A percentile compares a stretch with the other conserved stretches of the same genome.
phyloP scores from a whole-genome alignment of 2,797 vertebrate species.

The Percopsis omiscomaycus region DNA sequence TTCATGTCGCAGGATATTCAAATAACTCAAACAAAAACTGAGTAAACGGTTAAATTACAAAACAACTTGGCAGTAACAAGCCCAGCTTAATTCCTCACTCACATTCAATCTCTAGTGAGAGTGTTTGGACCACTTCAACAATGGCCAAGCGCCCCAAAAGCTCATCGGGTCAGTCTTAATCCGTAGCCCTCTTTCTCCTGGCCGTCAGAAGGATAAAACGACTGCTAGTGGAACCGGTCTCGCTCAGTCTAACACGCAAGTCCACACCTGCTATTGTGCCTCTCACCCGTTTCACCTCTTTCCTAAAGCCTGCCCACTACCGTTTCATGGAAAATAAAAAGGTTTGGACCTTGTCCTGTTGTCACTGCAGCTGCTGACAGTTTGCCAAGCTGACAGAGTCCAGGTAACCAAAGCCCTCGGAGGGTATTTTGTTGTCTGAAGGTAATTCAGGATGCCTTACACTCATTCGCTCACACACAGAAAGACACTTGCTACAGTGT shows the following conservation, averaged over 20 bases:
- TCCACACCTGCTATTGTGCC: not conserved
- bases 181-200: not conserved
- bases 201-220: constrained; percentile 3
- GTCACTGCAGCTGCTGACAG: constrained; percentile 3
- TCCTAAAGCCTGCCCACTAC: constrained; percentile 12
- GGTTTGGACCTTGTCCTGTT: constrained; percentile 49
- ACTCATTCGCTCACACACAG: not conserved
- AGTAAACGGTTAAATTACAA: no score
- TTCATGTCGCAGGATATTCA: no score
- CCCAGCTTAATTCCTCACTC: no score
- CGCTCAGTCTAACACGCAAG: not conserved
- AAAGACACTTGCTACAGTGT: not conserved
- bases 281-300: constrained; percentile 42
- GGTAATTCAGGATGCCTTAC: constrained; percentile 19
- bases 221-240: not conserved
- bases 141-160: no score
- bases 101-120: no score
- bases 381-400: not conserved
- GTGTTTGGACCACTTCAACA: no score
- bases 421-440: constrained; percentile 17
- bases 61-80: no score
- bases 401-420: constrained; percentile 38
- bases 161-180: not conserved
- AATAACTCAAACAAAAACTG: no score
- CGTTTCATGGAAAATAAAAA: constrained; percentile 51